These are phyloP conservation scores for Villa cingulata DNA, from an alignment of 2,888 invertebrate species.

Conservation along the genomic window DNA sequence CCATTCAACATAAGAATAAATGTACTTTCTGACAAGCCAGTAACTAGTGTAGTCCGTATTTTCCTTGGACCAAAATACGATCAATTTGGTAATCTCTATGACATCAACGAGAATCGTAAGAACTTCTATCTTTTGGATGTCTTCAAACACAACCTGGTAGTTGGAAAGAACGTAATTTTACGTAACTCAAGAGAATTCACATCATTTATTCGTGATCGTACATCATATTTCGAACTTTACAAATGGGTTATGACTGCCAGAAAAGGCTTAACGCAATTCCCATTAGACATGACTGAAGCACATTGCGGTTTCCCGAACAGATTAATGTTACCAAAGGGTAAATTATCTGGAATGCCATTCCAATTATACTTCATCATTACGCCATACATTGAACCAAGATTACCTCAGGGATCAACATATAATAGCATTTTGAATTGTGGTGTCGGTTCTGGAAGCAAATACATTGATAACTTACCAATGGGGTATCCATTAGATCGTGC, in stretches of 20 bases:
- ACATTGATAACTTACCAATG: constrained; percentile 48
- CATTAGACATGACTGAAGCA: constrained; percentile 41
- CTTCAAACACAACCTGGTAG: constrained; percentile 45
- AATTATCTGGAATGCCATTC: constrained; percentile 49
- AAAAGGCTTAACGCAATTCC: constrained; percentile 40
- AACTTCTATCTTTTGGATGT: constrained; percentile 52
- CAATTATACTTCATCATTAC: constrained; percentile 49
- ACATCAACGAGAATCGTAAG: constrained; percentile 44
- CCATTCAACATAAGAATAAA: constrained; percentile 45
- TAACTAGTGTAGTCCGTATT: constrained; percentile 47
- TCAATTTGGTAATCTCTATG: constrained; percentile 40
- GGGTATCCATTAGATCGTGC: constrained; percentile 64
- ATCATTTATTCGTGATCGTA: constrained; percentile 45
- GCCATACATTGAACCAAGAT: constrained; percentile 40
- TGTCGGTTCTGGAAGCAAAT: constrained; percentile 40
- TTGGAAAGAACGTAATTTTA: constrained; percentile 52
- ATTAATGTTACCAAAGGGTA: constrained; percentile 57
- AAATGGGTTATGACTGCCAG: constrained; percentile 46
- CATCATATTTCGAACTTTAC: constrained; percentile 49
- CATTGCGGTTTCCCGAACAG: constrained; percentile 58
- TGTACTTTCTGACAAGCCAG: constrained; percentile 43
- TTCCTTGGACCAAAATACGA: constrained; percentile 59
- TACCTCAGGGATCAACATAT: constrained; percentile 37
- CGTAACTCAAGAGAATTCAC: constrained; percentile 54
- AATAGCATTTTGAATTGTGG: constrained; percentile 40